Evolutionary conservation across 35 echinoderm and acorn worm genomes (phyloP), one percentile per base, ranked within the genome.

Genomic region (Ophiothrix spiculata): DNA sequence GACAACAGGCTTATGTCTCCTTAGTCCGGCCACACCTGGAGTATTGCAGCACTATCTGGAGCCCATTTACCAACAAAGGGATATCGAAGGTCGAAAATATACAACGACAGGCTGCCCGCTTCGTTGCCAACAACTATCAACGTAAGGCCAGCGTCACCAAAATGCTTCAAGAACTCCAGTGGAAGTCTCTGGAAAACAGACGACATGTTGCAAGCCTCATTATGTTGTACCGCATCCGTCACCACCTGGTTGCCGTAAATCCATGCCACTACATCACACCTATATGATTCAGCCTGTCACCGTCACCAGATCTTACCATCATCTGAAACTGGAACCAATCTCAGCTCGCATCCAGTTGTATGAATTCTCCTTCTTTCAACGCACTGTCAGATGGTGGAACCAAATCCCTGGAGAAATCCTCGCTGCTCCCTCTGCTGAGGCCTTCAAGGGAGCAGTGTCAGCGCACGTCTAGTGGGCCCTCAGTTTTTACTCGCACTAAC

Each of bases 1-100:
- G 79, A 49, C 75, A 39, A 60, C 38, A 17, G 23, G 89, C 82
- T 8, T 91, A 91, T 33, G 29, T 83, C 56, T 34, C 64, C 0
- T 33, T 91, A 35, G 83, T 91, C 15, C 34, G 89, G 11, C 88
- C 89, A 19, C 56, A 85, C 23, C 40, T 91, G 4, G 89, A 91
- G 32, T 91, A 91, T 33, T 40, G 39, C n/a, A 42, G 6, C 13
- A 23, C 28, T 31, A 40, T 86, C 32, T 91, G 89, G 82, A 85
- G 86, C 38, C 81, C 82, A 25, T 37, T 78, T n/a, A 85, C 80
- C 35, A 54, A 75, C 10, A 85, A 60, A 35, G 37, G 56, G 32
- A 80, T 79, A 21, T 39, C 84, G 4, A 78, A 39, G 35, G n/a
- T 86, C 14, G 83, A 91, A 86, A 91, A 86, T 33, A 84, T 86